phyloP scores from a whole-genome alignment of 2,113 vertebrate genomes.

The Cyprinodon tularosa region DNA sequence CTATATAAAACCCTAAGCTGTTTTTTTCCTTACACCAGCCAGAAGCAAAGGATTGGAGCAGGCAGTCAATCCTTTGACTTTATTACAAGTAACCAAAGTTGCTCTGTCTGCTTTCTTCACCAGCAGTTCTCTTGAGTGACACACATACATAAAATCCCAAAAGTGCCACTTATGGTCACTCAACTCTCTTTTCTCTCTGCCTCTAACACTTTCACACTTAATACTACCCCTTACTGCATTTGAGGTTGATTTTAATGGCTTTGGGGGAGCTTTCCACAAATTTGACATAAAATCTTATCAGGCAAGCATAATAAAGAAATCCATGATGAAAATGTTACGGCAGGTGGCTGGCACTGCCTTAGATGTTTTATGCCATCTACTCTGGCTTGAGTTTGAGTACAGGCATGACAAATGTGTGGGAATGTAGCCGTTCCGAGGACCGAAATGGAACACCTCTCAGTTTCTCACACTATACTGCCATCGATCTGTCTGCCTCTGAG shows the following conservation, averaged over 20 bases:
- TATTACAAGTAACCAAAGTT: constrained; percentile 62
- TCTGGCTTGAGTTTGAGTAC: constrained; percentile 40
- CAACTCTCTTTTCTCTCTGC: constrained; percentile 6
- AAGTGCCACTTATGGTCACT: constrained; percentile 32
- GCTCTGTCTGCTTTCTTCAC: constrained; percentile 55
- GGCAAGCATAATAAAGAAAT: constrained; percentile 31
- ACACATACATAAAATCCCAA: constrained; percentile 21
- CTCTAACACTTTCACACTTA: constrained; percentile 39
- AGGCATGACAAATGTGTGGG: constrained; percentile 50
- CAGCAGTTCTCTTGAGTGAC: constrained; percentile 19
- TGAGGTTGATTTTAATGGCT: constrained; percentile 35
- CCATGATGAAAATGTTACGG: constrained; percentile 24
- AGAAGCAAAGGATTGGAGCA: constrained; percentile 55
- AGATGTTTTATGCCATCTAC: constrained; percentile 40
- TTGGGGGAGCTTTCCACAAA: neutral
- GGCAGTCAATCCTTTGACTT: constrained; percentile 62
- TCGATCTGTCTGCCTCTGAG: constrained; percentile 37
- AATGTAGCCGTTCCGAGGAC: constrained; percentile 41
- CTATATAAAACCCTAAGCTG: constrained; percentile 66
- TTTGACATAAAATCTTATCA: constrained; percentile 24
- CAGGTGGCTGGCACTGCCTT: constrained; percentile 25
- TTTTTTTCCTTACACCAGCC: constrained; percentile 35
- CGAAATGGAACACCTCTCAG: constrained; percentile 45
- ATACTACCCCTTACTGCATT: constrained; percentile 25
- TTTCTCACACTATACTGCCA: constrained; percentile 36